Conservation (phyloP, 2,888 invertebrate genomes). For the Marasmarcha lunaedactyla region DNA sequence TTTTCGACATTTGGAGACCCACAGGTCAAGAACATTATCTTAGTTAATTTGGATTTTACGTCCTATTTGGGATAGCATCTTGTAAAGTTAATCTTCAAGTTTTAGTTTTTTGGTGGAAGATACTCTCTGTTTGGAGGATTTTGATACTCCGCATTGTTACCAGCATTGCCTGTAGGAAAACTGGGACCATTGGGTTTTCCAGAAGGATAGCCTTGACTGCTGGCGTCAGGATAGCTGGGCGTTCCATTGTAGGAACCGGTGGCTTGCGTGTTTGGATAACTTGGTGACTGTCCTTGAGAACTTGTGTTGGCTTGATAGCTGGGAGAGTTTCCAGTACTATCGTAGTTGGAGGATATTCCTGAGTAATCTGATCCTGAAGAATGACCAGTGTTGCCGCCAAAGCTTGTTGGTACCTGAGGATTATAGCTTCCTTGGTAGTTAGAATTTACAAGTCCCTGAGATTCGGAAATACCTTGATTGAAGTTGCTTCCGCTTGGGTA, state of each 20-base stretch:
- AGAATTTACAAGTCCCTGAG: constrained; percentile 22
- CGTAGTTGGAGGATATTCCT: constrained; percentile 27
- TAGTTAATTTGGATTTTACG: too few relatives aligned
- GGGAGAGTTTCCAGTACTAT: constrained; percentile 29
- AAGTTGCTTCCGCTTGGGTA: constrained; percentile 28
- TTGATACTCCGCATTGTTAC: constrained; percentile 42
- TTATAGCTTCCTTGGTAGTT: constrained; percentile 11
- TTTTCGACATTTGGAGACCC: too few relatives aligned
- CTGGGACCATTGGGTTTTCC: constrained; percentile 59
- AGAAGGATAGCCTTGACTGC: constrained; percentile 58
- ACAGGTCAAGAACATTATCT: too few relatives aligned
- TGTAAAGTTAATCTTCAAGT: too few relatives aligned
- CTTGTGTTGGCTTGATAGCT: constrained; percentile 26
- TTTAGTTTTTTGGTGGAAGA: constrained; percentile 73
- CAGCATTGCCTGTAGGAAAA: constrained; percentile 45
- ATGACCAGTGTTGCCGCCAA: constrained; percentile 13
- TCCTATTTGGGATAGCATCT: too few relatives aligned
- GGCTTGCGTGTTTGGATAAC: constrained; percentile 22
- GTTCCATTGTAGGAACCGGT: constrained; percentile 27
- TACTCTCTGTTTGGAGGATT: constrained; percentile 79
- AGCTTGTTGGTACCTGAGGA: constrained; percentile 10
- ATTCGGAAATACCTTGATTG: constrained; percentile 15
- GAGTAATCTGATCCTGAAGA: constrained; percentile 14
- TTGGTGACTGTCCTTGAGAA: constrained; percentile 27
- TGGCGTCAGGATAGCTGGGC: constrained; percentile 11